Percentiles rank a stretch among this genome's conserved stretches.
Conservation (phyloP, 1,140 invertebrate genomes). For the Dendrolimus punctatus region DNA sequence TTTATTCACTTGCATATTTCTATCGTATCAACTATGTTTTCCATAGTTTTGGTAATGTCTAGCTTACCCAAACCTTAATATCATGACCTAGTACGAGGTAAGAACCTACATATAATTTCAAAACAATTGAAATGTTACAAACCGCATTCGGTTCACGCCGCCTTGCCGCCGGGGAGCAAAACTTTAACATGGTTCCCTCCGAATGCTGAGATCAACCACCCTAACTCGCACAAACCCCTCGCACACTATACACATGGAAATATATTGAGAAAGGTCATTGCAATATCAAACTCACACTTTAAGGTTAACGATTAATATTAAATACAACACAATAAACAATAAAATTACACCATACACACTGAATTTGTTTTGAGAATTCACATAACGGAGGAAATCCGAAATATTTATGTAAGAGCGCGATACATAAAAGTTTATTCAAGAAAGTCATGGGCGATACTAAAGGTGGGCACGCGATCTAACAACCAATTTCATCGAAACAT, state of each 20-base stretch:
- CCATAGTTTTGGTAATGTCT: too few species aligned
- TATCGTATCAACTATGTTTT: too few species aligned
- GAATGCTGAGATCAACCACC: constrained; percentile 16
- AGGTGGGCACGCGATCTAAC: constrained; percentile 38
- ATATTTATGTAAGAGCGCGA: constrained; percentile 6
- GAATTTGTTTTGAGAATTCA: background rate
- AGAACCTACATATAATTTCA: too few species aligned
- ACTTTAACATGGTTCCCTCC: constrained; percentile 76
- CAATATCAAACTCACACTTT: constrained; percentile 2
- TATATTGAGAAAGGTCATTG: constrained; percentile 23
- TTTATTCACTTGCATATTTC: too few species aligned
- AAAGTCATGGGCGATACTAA: constrained; percentile 54
- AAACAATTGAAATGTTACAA: constrained; percentile 33
- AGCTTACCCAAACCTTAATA: too few species aligned
- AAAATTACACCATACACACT: constrained; percentile 6
- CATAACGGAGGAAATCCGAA: background rate
- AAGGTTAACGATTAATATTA: background rate
- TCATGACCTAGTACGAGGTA: too few species aligned
- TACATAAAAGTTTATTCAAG: constrained; percentile 23
- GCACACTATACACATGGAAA: constrained; percentile 11
- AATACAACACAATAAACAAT: constrained; percentile 2
- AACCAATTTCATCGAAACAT: constrained; percentile 64
- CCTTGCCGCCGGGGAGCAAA: constrained; percentile 76
- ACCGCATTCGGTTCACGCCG: constrained; percentile 66
- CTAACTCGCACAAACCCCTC: constrained; percentile 12